Evolutionary conservation across 1,140 invertebrate genomes (phyloP).

Genomic region (Drepana arcuata): DNA sequence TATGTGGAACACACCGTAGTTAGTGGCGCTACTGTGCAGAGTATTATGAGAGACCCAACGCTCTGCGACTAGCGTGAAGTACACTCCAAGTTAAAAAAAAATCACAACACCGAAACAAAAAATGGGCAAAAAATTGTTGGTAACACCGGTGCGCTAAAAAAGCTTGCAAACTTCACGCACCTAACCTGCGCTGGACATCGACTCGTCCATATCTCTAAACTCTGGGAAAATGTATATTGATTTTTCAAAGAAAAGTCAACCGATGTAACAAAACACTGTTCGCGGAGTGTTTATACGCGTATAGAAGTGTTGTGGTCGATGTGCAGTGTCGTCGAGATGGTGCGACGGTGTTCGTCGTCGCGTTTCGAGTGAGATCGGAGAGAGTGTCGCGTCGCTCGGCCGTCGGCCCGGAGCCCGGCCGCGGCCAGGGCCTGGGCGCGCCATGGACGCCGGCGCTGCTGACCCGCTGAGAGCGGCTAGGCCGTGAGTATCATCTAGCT

Average conservation of each 20-base stretch:
- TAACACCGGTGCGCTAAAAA: constrained; percentile 74
- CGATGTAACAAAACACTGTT: constrained; percentile 72
- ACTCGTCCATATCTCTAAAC: constrained; percentile 70
- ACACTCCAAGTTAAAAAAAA: constrained; percentile 66
- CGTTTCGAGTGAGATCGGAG: constrained; percentile 65
- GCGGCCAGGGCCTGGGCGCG: constrained; percentile 61
- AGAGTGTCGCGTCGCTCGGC: constrained; percentile 64
- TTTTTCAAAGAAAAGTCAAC: constrained; percentile 74
- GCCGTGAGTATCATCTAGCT: constrained; percentile 63
- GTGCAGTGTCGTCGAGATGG: constrained; percentile 65
- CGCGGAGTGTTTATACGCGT: constrained; percentile 69
- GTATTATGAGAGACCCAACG: constrained; percentile 55
- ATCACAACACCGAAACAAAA: constrained; percentile 71
- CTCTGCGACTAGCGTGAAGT: constrained; percentile 46
- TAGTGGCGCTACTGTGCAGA: constrained; percentile 34
- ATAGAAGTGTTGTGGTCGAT: constrained; percentile 58
- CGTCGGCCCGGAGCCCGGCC: constrained; percentile 51
- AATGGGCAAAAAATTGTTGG: constrained; percentile 73
- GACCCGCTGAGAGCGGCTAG: constrained; percentile 61
- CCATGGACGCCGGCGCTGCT: constrained; percentile 62
- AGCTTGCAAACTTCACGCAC: constrained; percentile 74
- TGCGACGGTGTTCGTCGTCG: constrained; percentile 59
- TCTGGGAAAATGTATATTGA: constrained; percentile 74
- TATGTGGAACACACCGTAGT: too few species aligned
- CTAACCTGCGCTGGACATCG: constrained; percentile 73